Percentiles rank a stretch among this genome's conserved stretches.
These are phyloP conservation scores for Xestia c-nigrum DNA, from an alignment of 2,888 invertebrate species.

Conservation along the genomic window DNA sequence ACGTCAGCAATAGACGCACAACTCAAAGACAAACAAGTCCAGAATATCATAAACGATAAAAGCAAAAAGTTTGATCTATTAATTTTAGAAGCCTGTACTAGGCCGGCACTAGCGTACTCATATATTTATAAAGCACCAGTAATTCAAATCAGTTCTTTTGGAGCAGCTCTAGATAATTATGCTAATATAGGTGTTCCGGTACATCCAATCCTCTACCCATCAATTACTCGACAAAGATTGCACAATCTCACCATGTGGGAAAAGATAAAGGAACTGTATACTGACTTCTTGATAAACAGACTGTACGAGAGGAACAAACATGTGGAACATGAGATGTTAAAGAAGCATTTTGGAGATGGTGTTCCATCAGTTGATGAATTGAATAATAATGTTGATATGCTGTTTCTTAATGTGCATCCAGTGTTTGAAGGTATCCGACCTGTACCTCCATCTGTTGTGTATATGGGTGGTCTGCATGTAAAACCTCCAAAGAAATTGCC, in stretches of 20 bases:
- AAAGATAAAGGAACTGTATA: slow-evolving; percentile 66
- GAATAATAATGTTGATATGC: slow-evolving; percentile 74
- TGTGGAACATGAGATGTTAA: slow-evolving; percentile 42
- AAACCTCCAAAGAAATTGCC: slow-evolving; percentile 77
- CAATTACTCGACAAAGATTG: slow-evolving; percentile 52
- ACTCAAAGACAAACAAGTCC: slow-evolving; percentile 56
- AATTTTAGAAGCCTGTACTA: slow-evolving; percentile 66
- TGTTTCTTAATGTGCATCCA: slow-evolving; percentile 76
- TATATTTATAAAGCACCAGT: slow-evolving; percentile 68
- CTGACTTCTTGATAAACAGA: slow-evolving; percentile 37
- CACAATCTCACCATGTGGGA: slow-evolving; percentile 70
- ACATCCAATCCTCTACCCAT: slow-evolving; percentile 73
- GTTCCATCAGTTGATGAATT: slow-evolving; percentile 65
- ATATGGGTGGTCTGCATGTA: slow-evolving; percentile 79
- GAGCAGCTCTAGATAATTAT: slow-evolving; percentile 58
- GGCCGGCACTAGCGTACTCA: slow-evolving; percentile 60
- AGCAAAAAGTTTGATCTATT: slow-evolving; percentile 70
- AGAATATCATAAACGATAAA: slow-evolving; percentile 64
- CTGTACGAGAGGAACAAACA: slow-evolving; percentile 1
- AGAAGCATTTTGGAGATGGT: slow-evolving; percentile 67
- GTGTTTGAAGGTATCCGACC: slow-evolving; percentile 71
- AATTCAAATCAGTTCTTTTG: slow-evolving; percentile 74
- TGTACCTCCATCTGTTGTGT: slow-evolving; percentile 69
- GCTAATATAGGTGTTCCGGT: slow-evolving; percentile 67
- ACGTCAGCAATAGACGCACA: slow-evolving; percentile 53